Evolutionary conservation across 2,113 vertebrate species (phyloP).

Genomic region (Pao palembangensis): DNA sequence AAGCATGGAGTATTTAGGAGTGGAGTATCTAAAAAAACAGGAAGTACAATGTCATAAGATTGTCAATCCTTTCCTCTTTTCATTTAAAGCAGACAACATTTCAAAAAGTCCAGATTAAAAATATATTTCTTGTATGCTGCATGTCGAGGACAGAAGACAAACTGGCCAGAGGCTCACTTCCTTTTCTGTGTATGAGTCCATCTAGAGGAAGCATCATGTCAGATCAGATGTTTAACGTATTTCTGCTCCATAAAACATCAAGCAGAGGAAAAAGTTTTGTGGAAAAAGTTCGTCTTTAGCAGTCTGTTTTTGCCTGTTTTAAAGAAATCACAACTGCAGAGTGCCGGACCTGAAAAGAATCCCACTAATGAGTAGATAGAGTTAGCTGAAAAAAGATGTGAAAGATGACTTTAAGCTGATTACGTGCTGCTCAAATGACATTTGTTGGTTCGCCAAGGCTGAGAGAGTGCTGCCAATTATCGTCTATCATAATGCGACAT

Average conservation of each 20-base stretch:
- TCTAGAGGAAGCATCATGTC: no score
- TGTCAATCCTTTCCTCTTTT: no score
- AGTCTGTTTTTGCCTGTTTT: background rate
- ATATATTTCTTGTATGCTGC: constrained; percentile 1
- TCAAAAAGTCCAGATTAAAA: background rate
- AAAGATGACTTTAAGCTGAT: constrained; percentile 29
- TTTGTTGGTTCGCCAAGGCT: background rate
- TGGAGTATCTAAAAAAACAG: no score
- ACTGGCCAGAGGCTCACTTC: constrained; percentile 54
- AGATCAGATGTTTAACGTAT: no score
- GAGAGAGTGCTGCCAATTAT: constrained; percentile 9
- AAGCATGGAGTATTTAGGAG: no score
- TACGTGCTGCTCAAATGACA: constrained; percentile 23
- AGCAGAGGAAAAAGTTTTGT: background rate
- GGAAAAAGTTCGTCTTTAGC: constrained; percentile 6
- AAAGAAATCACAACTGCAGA: background rate
- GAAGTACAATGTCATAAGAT: no score
- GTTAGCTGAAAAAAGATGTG: constrained; percentile 22
- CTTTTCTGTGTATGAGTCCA: constrained; percentile 20
- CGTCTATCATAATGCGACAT: background rate
- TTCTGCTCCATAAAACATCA: no score
- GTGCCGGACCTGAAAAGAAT: constrained; percentile 15
- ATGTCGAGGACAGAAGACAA: constrained; percentile 33
- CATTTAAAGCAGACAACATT: no score
- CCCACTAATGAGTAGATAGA: constrained; percentile 25